Base-by-base conservation (phyloP, 1,140 invertebrate species). In the Drosophila auraria region DNA sequence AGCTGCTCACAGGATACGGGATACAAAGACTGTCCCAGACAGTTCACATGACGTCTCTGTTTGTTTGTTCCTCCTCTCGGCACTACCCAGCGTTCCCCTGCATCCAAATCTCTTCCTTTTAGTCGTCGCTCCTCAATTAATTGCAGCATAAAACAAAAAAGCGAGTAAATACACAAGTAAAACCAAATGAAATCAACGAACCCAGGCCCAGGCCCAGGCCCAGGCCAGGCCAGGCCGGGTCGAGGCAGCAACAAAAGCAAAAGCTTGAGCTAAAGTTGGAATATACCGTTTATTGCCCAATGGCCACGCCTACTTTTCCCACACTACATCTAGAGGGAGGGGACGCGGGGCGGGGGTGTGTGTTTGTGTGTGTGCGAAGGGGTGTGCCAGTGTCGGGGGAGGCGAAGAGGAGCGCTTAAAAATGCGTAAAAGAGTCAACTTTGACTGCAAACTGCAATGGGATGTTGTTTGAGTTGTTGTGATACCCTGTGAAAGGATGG, bases 371-470 rank as follows among this genome's bases (percentile, higher is more conserved):
- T 44, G 50, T 27, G 47, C 9, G 8, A 50, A 14, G 36, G 51
- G 58, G 15, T 45, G 30, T 53, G 40, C 20, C 27, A 57, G 36
- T 47, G 53, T 47, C 30, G 42, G 33, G 38, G 38, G 54, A 60
- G 73, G 44, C 42, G 40, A n/a, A 7, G 54, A 53, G 77, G 68
- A 78, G 59, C 80, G 83, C 80, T 87, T 87, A 66, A 76, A 87
- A 87, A 87, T 87, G 86, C 84, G 84, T 87, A 87, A 87, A 78
- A 87, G 84, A 87, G 84, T 87, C 81, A 89, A 89, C 84, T 87
- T 83, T 84, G 81, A 84, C 84, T 81, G 77, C 78, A 80, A 82
- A 72, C 77, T 78, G 75, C 76, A 78, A 63, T 62, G 74, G 58
- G 64, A 78, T 70, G 75, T 78, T 78, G 66, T 78, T 61, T 78